Base-by-base conservation (phyloP, 2,888 invertebrate species). In the Mythimna pallens region DNA sequence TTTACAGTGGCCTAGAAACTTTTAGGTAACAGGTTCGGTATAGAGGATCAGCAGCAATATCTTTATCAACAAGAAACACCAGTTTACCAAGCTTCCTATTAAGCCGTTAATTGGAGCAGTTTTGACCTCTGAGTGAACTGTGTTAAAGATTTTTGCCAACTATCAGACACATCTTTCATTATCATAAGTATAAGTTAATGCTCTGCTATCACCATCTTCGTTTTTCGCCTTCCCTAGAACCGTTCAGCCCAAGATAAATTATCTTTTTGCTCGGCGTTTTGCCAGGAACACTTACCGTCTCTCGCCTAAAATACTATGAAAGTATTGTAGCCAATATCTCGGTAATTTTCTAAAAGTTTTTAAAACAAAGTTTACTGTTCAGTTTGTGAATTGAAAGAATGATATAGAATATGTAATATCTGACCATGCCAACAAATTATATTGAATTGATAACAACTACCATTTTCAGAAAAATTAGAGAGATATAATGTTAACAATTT, bases 211-310 rank as follows among this genome's bases (percentile, higher is more conserved):
- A 66, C 52, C 73, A 25, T 70, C 54, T 79, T 52, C 70, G 66
- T 36, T 81, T 59, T 40, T 43, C 20, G 47, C 47, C 36, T 62
- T 62, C 14, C 65, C 52, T 65, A 30, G 68, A 80, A 65, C 63
- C 64, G 57, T 40, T 55, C 22, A 70, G 52, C 55, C 77, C 52
- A 76, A 76, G 66, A 76, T 81, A 76, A 67, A 66, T 79, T 66
- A 76, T 74, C 75, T 68, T 82, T 80, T 82, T 73, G 36, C 77
- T 82, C 73, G 83, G 84, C 84, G 55, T 30, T n/a, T 70, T 72
- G 84, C 84, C 85, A 85, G 69, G 76, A 75, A 34, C 80, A 70
- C 76, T 80, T 82, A 74, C 73, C 73, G 71, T 80, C 78, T 78
- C 78, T 80, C 74, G 65, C 59, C 52, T 73, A 65, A 74, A 59